Evolutionary conservation across 2,888 invertebrate genomes (phyloP), one percentile per base, ranked within the genome.

Genomic region (Hemicrepidius hirtus): DNA sequence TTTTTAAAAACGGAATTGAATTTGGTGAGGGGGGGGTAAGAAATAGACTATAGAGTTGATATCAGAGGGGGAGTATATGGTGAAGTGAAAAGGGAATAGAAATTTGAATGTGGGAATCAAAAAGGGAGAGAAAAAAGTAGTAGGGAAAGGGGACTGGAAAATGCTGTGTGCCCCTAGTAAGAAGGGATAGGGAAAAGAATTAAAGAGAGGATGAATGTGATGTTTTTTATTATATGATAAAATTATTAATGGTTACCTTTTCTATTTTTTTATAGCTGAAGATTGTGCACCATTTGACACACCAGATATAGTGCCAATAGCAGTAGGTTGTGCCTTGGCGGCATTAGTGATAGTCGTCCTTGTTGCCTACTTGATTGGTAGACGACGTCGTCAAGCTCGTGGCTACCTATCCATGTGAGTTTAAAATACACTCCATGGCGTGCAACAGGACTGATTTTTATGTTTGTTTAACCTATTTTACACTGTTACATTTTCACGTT

Each of bases 281-380:
- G 93, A 95, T 82, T 96, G 96, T 86, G 90, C 90, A 80, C 88
- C 91, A 69, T 88, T 89, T 40, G 92, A 92, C 80, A 92, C 94
- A 4, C 92, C 95, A 13, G 98, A 98, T 88, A 91, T 97, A 75
- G 98, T 99, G 70, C 99, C 99, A 21, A 98, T 99, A 84, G 97
- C 96, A 20, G 99, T 99, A 75, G 99, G 99, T 13, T 95, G 96
- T 85, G 95, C 96, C 62, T 89, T 99, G 71, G 96, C 95, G 75
- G 95, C 92, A 62, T 90, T 98, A 71, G 97, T 99, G 76, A 88
- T 97, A 73, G 92, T 98, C 77, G 97, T 99, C 64, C 91, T 99
- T 78, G 91, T 95, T 79, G 97, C 96, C 50, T 99, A 99, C 88
- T 90, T 99, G 77, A 92, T 97, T 83, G 98, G 96, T 72, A 94